Conservation (phyloP, 2,113 vertebrate species). For the Dicerorhinus sumatrensis region DNA sequence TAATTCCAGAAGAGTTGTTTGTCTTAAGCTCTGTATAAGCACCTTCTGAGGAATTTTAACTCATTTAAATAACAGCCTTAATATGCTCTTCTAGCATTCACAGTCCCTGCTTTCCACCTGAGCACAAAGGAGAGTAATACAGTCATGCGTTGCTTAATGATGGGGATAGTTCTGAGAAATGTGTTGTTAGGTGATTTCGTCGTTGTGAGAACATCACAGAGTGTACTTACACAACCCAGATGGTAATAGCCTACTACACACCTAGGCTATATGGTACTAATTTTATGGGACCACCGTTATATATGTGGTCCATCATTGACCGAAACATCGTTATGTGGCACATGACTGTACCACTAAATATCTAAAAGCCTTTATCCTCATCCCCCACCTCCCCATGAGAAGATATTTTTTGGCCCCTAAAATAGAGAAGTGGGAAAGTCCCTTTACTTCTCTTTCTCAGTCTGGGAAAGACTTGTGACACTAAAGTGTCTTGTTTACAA, state of each 20-base stretch:
- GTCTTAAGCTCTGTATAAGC: not conserved
- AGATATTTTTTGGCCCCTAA: not conserved
- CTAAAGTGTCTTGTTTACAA: constrained; percentile 36
- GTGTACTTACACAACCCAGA: no score
- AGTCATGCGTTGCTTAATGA: no score
- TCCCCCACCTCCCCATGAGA: not conserved
- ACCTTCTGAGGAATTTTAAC: constrained; percentile 35
- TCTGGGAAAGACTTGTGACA: not conserved
- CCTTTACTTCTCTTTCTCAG: not conserved
- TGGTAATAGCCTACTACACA: no score
- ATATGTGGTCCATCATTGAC: no score
- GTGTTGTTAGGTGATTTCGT: no score
- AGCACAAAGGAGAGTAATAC: not conserved
- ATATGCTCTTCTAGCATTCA: not conserved
- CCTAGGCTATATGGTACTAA: no score
- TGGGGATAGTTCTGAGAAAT: no score
- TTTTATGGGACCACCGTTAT: no score
- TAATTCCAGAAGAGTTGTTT: constrained; percentile 25
- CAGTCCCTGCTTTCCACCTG: not conserved
- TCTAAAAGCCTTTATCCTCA: not conserved
- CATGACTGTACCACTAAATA: not conserved
- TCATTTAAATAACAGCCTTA: not conserved
- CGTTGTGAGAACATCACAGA: no score
- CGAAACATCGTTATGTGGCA: no score
- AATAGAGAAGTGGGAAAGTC: constrained; percentile 20